Conservation (phyloP, 2,888 invertebrate species). For the Tolmerus cingulatus region DNA sequence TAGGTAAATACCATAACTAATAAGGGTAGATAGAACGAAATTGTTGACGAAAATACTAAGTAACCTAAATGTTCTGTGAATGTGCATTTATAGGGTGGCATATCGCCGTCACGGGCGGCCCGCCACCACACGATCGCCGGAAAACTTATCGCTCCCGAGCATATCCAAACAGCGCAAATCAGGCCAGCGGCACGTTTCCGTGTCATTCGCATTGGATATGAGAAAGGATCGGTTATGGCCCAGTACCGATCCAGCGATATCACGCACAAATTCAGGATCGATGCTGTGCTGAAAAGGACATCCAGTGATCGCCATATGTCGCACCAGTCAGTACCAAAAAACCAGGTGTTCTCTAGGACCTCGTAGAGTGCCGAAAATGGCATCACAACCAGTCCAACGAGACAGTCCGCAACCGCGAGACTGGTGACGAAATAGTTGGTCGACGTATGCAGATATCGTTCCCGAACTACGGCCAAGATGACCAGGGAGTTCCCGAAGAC, state of each 20-base stretch:
- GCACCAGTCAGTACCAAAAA: slow-evolving; percentile 95
- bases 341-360: slow-evolving; percentile 89
- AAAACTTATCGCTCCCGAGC: slow-evolving; percentile 96
- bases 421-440: slow-evolving; percentile 98
- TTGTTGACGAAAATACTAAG: slow-evolving; percentile 95
- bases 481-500: slow-evolving; percentile 95
- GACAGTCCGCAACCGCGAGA: slow-evolving; percentile 93
- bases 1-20: slow-evolving; percentile 99
- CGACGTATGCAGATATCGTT: slow-evolving; percentile 93
- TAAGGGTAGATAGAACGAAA: slow-evolving; percentile 96
- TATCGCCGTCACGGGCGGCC: slow-evolving; percentile 81
- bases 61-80: slow-evolving; percentile 98
- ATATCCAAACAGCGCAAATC: slow-evolving; percentile 95
- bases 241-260: slow-evolving; percentile 96
- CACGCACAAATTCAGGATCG: slow-evolving; percentile 96
- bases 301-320: slow-evolving; percentile 97
- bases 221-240: slow-evolving; percentile 98
- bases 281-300: slow-evolving; percentile 96
- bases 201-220: slow-evolving; percentile 95
- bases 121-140: slow-evolving; percentile 98
- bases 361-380: slow-evolving; percentile 94
- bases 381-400: slow-evolving; percentile 97
- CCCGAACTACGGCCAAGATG: slow-evolving; percentile 90
- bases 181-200: slow-evolving; percentile 83
- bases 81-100: slow-evolving; percentile 86